These are phyloP conservation scores for Melanostigma gelatinosum DNA, from an alignment of 2,113 vertebrate species.

Conservation along the genomic window DNA sequence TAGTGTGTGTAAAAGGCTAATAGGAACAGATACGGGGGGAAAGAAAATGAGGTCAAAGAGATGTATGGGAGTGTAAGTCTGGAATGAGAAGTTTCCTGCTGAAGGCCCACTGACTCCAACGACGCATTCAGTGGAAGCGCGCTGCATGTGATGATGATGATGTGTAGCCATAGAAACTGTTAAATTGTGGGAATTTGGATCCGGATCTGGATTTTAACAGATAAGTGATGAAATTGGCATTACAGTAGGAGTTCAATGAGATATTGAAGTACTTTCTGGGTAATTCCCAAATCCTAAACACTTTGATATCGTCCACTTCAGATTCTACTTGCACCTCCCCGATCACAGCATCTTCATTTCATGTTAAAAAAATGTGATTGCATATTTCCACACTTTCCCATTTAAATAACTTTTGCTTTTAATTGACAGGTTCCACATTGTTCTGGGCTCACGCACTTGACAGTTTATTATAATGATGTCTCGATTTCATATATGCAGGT, in stretches of 20 bases:
- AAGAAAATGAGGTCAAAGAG: slow-evolving; percentile 24
- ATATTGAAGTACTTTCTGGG: too few species aligned
- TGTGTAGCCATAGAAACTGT: background rate
- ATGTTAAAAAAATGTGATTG: too few species aligned
- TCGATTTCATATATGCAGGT: background rate
- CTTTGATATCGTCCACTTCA: background rate
- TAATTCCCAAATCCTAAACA: background rate
- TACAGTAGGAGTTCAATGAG: background rate
- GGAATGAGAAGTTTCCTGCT: slow-evolving; percentile 53
- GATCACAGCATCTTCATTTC: background rate
- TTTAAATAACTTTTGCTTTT: background rate
- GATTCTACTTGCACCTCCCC: background rate
- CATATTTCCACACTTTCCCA: background rate
- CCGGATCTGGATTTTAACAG: background rate
- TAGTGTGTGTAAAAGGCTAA: slow-evolving; percentile 44
- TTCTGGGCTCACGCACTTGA: background rate
- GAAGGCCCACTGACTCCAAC: background rate
- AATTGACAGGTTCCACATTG: background rate
- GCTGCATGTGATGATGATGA: background rate
- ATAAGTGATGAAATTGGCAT: background rate
- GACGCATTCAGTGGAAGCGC: slow-evolving; percentile 1
- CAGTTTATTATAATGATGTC: slow-evolving; percentile 10
- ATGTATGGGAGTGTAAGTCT: slow-evolving; percentile 22
- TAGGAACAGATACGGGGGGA: slow-evolving; percentile 19
- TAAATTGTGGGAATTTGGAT: background rate